Evolutionary conservation across 1,140 invertebrate genomes (phyloP), one percentile per base, ranked within the genome.

Genomic region (Subanguina moxae): DNA sequence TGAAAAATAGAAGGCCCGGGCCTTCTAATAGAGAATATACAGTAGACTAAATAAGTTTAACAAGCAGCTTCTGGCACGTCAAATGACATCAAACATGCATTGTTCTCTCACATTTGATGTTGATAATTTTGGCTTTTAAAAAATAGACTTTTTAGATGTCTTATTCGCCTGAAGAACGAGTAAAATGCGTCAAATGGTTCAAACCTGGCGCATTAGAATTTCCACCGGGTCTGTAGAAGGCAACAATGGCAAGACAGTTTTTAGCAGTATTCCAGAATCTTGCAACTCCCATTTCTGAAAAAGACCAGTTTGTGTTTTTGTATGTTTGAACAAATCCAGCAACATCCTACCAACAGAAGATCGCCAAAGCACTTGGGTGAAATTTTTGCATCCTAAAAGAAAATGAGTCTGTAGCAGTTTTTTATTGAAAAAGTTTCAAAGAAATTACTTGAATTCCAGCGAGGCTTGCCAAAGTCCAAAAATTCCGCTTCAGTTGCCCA

Each of bases 351-450:
- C 32, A 38, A 87, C 87, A 8, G 89, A 90, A 7, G 85, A 87
- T 30, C 88, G 88, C 92, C 92, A 94, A 17, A 94, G 89, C 80
- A 94, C 85, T 84, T 94, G 91, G 0, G 91, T 92, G 83, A 93
- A 94, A 80, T 93, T 90, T 76, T 82, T 82, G 11, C 73, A 74
- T 65, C 80, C 80, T 82, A 62, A 70, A 77, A 65, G 3, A n/a
- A 58, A 42, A 61, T 7, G n/a, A 61, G 8, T n/a, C n/a, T n/a
- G n/a, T n/a, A n/a, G n/a, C n/a, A n/a, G n/a, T n/a, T n/a, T n/a
- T 8, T 32, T 61, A 21, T 30, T 3, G n/a, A n/a, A 3, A 0
- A 1, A 25, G 0, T 7, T 1, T 13, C 13, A 21, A 9, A 52
- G 43, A 23, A 57, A 73, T 71, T 46, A 82, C 80, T 78, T 25